Base-by-base conservation (phyloP, 2,113 vertebrate genomes). In the Empidonax traillii region DNA sequence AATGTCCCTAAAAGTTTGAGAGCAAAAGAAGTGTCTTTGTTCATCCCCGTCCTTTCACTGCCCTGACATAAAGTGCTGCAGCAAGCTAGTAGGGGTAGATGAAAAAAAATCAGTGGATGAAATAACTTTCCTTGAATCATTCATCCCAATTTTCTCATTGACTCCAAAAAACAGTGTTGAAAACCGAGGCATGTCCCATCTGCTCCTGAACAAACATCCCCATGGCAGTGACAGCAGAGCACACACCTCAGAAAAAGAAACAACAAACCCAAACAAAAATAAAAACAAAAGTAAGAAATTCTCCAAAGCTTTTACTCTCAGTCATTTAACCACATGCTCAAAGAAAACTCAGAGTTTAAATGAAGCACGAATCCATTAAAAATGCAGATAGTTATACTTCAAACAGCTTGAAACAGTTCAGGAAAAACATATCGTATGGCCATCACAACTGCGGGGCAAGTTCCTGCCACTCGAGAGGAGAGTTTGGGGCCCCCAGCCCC, bases 171-270 rank as follows among this genome's bases (percentile, higher is more conserved):
- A 5, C 10, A 3, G 7, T 33, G 13, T 6, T 78, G 66, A 47
- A 71, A 94, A 93, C 43, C 3, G 6, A 44, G 6, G 37, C 21
- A 27, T 0, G 0, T 56, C 24, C 17, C 51, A 44, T 30, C 31
- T 79, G n/a, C 39, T 89, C n/a, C 81, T 72, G 56, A 83, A 86
- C 0, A 0, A 83, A 71, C 47, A 41, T 21, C 21, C 24, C 18
- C n/a, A 31, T 0, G 0, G 24, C 24, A 89, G 47, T 5, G 0
- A 31, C 35, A 77, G 63, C 37, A 71, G 10, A 72, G 47, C 9
- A 30, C 2, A 49, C 2, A 52, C 27, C 28, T 39, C 27, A 62
- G 61, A 21, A 31, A 27, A 39, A 10, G 9, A 9, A 55, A 12
- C 2, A 39, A 43, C 20, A 41, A 63, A 20, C 14, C 18, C 9